Base-by-base conservation (phyloP, 1,140 invertebrate species). In the Papilio glaucus region DNA sequence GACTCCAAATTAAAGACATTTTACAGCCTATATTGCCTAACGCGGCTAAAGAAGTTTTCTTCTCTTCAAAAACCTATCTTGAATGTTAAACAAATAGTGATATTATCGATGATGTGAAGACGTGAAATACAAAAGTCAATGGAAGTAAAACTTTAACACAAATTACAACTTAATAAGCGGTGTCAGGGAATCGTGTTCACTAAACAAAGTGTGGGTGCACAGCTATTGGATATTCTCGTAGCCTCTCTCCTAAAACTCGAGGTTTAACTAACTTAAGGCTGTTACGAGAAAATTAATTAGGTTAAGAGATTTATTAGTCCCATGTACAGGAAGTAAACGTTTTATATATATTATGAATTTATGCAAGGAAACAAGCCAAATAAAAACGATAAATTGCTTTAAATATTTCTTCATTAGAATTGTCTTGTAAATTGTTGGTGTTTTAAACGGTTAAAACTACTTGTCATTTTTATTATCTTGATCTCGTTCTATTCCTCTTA, bases 251-350 rank as follows among this genome's bases (percentile, higher is more conserved):
- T 69, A 69, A 65, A 69, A 67, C 63, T 67, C 63, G 39, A 69
- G 41, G 13, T 69, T 33, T 15, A 42, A 45, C 67, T 29, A 69
- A 69, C 42, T 69, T 69, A 49, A 21, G 42, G 67, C 67, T 69
- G 41, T 69, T 69, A 69, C 67, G 41, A 49, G 67, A 69, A 69
- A 69, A 69, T 69, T 69, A 53, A 69, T 69, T 69, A 69, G 67
- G 42, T 69, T 69, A 29, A 49, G 42, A 69, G 42, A 69, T 69
- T 69, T 53, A 69, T 69, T 53, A 45, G 26, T 33, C 26, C 42
- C 53, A 69, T 21, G 12, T 53, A 69, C 67, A n/a, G 10, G 38
- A 18, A 53, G 49, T 21, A 21, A 49, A 24, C 24, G 49, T 57
- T 57, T 53, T 57, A 24, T 57, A 24, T 57, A 57, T 26, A 26